These are phyloP conservation scores for Lepidochitona cinerea DNA, from an alignment of 2,888 invertebrate genomes.

Conservation along the genomic window DNA sequence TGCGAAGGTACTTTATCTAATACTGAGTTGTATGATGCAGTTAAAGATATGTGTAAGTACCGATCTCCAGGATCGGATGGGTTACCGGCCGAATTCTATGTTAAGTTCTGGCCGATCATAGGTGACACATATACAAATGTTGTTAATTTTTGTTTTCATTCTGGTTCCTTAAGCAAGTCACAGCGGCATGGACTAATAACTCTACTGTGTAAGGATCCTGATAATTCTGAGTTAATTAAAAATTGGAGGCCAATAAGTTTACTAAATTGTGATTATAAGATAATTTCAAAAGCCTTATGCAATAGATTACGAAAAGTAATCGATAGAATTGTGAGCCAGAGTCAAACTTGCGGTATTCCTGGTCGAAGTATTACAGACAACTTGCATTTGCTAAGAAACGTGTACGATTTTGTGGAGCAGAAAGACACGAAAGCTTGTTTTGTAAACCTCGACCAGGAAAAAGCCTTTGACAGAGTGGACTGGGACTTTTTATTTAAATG, in stretches of 20 bases:
- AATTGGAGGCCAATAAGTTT: constrained; percentile 41
- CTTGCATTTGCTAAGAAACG: constrained; percentile 30
- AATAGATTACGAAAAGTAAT: too few relatives aligned
- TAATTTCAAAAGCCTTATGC: constrained; percentile 33
- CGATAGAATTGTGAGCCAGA: constrained; percentile 19
- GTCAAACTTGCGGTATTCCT: constrained; percentile 38
- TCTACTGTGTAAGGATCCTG: constrained; percentile 34
- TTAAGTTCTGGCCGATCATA: background rate
- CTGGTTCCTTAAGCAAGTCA: background rate
- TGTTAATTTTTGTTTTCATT: background rate
- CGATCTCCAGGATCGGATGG: background rate
- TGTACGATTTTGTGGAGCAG: constrained; percentile 33
- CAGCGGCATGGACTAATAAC: constrained; percentile 24
- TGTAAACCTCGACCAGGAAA: constrained; percentile 40
- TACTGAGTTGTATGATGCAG: background rate
- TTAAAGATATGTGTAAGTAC: background rate
- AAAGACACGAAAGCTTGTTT: constrained; percentile 29
- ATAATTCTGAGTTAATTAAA: constrained; percentile 27
- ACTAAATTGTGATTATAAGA: constrained; percentile 38
- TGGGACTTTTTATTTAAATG: constrained; percentile 33
- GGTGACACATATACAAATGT: background rate
- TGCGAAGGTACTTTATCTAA: background rate
- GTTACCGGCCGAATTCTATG: background rate
- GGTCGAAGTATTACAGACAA: constrained; percentile 39
- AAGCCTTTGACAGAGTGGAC: constrained; percentile 41